These are phyloP conservation scores for Pterostichus niger DNA, from an alignment of 2,888 invertebrate genomes.

Conservation along the genomic window DNA sequence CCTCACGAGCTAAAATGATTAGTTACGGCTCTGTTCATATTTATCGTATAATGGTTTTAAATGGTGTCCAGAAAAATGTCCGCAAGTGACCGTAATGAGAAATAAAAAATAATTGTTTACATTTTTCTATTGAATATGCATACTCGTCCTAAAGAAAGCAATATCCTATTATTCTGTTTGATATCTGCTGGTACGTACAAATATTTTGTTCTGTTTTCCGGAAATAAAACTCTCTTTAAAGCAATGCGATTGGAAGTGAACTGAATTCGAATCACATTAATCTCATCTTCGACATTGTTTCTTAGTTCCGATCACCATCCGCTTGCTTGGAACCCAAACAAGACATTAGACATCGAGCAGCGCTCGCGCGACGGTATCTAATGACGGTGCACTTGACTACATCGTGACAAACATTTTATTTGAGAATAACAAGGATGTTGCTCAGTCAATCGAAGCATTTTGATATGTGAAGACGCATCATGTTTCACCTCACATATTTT, in stretches of 20 bases:
- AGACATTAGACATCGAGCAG: slow-evolving; percentile 8
- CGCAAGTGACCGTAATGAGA: no score
- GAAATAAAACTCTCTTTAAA: slow-evolving; percentile 5
- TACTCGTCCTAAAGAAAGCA: no score
- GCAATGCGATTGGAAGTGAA: background rate
- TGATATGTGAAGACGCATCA: slow-evolving; percentile 70
- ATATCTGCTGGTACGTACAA: no score
- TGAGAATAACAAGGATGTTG: slow-evolving; percentile 71
- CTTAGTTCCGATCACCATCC: slow-evolving; percentile 27
- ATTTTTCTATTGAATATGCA: no score
- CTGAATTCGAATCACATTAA: slow-evolving; percentile 24
- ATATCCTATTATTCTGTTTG: no score
- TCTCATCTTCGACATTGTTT: slow-evolving; percentile 29
- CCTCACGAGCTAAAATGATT: no score
- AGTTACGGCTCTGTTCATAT: no score
- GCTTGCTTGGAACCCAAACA: background rate
- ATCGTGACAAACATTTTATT: slow-evolving; percentile 69
- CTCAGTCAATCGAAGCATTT: slow-evolving; percentile 71
- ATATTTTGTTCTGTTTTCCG: background rate
- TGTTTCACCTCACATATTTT: slow-evolving; percentile 59
- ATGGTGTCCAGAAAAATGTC: no score
- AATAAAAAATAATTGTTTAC: no score
- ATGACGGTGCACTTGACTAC: slow-evolving; percentile 54
- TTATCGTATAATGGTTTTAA: no score
- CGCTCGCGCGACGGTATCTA: slow-evolving; percentile 29